Evolutionary conservation across 2,113 vertebrate genomes (phyloP), one percentile per base, ranked within the genome.

Genomic region (Erythrocercus mccallii): DNA sequence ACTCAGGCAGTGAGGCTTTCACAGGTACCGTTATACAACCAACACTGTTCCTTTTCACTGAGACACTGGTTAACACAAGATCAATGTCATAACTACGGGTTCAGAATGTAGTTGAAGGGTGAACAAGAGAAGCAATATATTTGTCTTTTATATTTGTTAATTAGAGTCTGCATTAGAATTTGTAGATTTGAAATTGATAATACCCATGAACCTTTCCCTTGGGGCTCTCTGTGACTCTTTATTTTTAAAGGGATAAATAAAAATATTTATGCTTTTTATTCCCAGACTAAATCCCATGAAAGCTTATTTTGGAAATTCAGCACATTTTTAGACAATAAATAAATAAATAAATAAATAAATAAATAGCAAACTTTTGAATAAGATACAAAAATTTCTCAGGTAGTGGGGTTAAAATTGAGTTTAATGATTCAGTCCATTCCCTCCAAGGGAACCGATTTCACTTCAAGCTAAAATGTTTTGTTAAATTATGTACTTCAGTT

Each of bases 401-500:
- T 40, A 95, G 69, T 88, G 53, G 90, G 74, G 90, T 96, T 96
- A 95, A 92, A 94, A 96, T 84, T 85, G 93, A 92, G 42, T 86
- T 88, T 82, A 93, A 81, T 80, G 72, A 95, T 97, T 97, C 95
- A 93, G 65, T 91, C 64, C 48, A 45, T 95, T 95, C 91, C 62
- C 88, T 96, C 80, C 62, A 92, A 96, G 89, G 94, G 91, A 91
- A 88, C 54, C 21, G 93, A 73, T 95, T 97, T 97, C 72, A 94
- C 72, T 83, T 57, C 88, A 84, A 97, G 94, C 84, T 97, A 97
- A 96, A 97, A 96, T 92, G 86, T 94, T 95, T 97, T 95, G 71
- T 86, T 97, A 96, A 97, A 97, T 95, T 96, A 90, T 82, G 27
- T 96, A 90, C 94, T 95, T 97, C 88, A 94, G 72, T 81, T 95